Conservation (phyloP, 2,797 vertebrate genomes). For the Scolopax rusticola region DNA sequence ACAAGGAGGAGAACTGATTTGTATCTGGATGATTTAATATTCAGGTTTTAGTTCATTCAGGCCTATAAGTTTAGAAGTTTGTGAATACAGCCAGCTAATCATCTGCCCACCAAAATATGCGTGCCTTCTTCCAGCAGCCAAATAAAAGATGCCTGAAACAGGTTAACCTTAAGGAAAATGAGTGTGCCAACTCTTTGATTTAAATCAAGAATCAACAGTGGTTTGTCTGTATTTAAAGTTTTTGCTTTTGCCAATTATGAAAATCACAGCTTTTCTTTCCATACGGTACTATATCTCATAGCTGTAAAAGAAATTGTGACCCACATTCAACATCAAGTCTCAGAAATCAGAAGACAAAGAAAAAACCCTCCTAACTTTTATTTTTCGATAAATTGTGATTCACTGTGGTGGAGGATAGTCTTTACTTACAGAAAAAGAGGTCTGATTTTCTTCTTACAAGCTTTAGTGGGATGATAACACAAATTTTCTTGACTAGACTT, state of each 20-base stretch:
- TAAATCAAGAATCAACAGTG: constrained; percentile 21
- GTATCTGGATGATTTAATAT: background rate
- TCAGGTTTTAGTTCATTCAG: background rate
- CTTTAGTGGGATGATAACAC: background rate
- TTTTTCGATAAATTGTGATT: background rate
- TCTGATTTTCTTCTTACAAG: background rate
- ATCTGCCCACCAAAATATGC: background rate
- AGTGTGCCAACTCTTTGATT: background rate
- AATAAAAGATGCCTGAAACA: background rate
- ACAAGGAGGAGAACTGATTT: background rate
- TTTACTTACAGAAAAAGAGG: background rate
- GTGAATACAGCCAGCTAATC: background rate
- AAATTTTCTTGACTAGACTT: background rate
- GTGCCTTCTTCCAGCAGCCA: background rate
- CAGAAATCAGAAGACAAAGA: background rate
- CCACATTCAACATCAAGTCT: constrained; percentile 28
- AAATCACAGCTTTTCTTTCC: constrained; percentile 76
- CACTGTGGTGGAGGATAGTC: background rate
- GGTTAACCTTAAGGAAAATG: background rate
- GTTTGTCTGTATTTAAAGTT: constrained; percentile 66
- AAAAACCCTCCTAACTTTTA: background rate
- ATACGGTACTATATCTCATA: constrained; percentile 65
- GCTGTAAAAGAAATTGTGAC: constrained; percentile 5
- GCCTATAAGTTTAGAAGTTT: background rate
- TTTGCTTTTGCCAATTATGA: constrained; percentile 5